A percentile compares a stretch with the other conserved stretches of the same genome.
phyloP scores from a whole-genome alignment of 2,888 invertebrate species.

The Drosophila affinis region DNA sequence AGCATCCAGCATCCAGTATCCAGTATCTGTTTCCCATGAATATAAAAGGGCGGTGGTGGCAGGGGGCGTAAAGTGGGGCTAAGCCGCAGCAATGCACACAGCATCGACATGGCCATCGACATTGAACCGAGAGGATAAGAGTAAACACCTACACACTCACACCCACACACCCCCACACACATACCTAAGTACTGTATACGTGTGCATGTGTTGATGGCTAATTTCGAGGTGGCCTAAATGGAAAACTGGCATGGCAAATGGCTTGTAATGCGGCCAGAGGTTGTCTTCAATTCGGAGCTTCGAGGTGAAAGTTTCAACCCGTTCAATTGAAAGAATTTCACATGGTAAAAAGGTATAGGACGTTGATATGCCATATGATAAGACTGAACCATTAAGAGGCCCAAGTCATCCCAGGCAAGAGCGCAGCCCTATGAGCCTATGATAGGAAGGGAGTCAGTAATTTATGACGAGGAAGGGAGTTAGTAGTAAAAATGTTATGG shows the following conservation, averaged over 20 bases:
- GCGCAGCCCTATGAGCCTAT: too few relatives aligned
- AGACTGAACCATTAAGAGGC: too few relatives aligned
- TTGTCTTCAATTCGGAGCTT: constrained; percentile 16
- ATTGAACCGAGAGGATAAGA: constrained; percentile 30
- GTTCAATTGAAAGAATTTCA: neutral
- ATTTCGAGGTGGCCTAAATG: constrained; percentile 47
- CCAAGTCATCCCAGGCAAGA: too few relatives aligned
- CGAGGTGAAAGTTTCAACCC: constrained; percentile 8
- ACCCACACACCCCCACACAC: neutral
- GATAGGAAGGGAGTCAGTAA: too few relatives aligned
- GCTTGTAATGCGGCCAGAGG: constrained; percentile 25
- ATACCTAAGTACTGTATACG: neutral
- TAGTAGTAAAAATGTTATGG: too few relatives aligned
- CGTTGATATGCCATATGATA: too few relatives aligned
- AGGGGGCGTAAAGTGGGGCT: constrained; percentile 17
- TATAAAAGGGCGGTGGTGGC: neutral
- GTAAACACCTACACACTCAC: constrained; percentile 8
- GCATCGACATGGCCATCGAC: constrained; percentile 26
- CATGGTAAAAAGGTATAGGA: neutral
- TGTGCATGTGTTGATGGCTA: constrained; percentile 44
- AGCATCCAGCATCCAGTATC: neutral
- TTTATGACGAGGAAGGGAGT: too few relatives aligned
- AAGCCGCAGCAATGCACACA: constrained; percentile 49
- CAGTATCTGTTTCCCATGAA: constrained; percentile 5
- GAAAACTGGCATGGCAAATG: constrained; percentile 31